These are phyloP conservation scores for Myripristis murdjan DNA, from an alignment of 2,797 vertebrate species.

Conservation along the genomic window DNA sequence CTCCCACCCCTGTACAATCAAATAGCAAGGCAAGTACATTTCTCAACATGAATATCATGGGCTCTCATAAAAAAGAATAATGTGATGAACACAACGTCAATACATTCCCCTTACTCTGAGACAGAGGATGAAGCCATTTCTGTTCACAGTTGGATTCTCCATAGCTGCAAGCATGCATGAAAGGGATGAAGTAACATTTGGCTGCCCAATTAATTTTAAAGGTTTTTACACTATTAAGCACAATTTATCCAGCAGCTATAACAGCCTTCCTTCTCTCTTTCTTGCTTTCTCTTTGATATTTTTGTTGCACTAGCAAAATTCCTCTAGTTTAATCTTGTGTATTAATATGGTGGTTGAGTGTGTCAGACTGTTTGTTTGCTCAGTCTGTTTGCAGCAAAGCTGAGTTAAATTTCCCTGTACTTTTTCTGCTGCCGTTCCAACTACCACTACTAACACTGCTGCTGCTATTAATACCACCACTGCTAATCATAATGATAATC, in stretches of 20 bases:
- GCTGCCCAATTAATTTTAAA: slow-evolving; percentile 78
- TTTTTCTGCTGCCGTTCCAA: slow-evolving; percentile 20
- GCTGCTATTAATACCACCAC: slow-evolving; percentile 4
- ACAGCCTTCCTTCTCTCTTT: slow-evolving; percentile 33
- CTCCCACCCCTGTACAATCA: slow-evolving; percentile 36
- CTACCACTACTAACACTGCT: not conserved
- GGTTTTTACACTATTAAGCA: slow-evolving; percentile 78
- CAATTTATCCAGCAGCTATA: slow-evolving; percentile 70
- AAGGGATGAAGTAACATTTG: slow-evolving; percentile 70
- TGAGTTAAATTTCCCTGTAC: slow-evolving; percentile 37
- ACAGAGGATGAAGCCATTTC: slow-evolving; percentile 58
- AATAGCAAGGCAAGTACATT: slow-evolving; percentile 26
- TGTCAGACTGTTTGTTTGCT: slow-evolving; percentile 43
- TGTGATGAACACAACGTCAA: slow-evolving; percentile 50
- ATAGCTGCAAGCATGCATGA: slow-evolving; percentile 60
- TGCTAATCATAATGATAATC: slow-evolving; percentile 13
- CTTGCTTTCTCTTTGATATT: slow-evolving; percentile 70
- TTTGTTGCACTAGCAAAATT: slow-evolving; percentile 62
- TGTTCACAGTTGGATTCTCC: slow-evolving; percentile 50
- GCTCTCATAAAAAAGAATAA: slow-evolving; percentile 58
- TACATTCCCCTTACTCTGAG: slow-evolving; percentile 29
- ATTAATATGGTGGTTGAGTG: slow-evolving; percentile 39
- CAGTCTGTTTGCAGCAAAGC: slow-evolving; percentile 21
- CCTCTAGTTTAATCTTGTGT: slow-evolving; percentile 53
- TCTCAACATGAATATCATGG: slow-evolving; percentile 40